These are phyloP conservation scores for Threskiornis aethiopicus DNA, from an alignment of 2,797 vertebrate genomes.

Conservation along the genomic window DNA sequence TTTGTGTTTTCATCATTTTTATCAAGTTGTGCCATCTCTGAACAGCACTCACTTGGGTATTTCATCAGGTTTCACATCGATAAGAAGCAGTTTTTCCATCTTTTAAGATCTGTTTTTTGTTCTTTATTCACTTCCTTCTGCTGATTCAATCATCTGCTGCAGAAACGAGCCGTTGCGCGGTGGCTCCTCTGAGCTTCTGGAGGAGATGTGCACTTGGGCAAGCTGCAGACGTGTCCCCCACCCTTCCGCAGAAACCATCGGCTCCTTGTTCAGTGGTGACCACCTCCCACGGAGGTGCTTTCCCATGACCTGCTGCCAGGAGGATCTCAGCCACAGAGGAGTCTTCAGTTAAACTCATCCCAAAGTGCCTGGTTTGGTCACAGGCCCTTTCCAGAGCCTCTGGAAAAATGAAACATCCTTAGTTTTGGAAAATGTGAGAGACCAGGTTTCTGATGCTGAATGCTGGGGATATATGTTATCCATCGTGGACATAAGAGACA, in stretches of 20 bases:
- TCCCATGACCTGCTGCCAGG: not conserved
- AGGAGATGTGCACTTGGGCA: not conserved
- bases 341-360: not conserved
- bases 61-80: not conserved
- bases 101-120: not conserved
- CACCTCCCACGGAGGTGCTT: not conserved
- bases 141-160: not conserved
- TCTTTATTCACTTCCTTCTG: conserved; percentile 19
- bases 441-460: not conserved
- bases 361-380: not conserved
- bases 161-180: not conserved
- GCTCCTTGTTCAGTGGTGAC: not conserved
- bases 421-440: not conserved
- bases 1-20: conserved; percentile 14
- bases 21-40: not conserved
- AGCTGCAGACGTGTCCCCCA: not conserved
- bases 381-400: not conserved
- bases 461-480: not conserved
- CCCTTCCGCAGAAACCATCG: not conserved
- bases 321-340: not conserved
- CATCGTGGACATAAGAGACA: fast-evolving
- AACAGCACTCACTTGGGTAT: not conserved
- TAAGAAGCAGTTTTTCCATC: not conserved
- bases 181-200: not conserved
- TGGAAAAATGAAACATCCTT: not conserved